Conservation (phyloP, 2,113 vertebrate genomes). For the Chitala chitala region DNA sequence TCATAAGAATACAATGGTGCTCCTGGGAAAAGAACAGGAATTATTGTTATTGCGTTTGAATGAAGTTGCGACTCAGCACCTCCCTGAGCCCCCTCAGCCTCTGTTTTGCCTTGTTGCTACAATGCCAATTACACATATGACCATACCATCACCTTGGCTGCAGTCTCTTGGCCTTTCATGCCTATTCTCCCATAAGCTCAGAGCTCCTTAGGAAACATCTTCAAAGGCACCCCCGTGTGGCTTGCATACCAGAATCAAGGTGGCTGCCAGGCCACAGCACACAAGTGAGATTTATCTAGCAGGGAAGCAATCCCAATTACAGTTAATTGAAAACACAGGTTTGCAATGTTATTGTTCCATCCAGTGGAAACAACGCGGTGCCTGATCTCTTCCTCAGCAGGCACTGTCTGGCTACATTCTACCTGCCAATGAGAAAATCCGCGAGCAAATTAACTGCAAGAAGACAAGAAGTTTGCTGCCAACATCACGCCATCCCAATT, state of each 20-base stretch:
- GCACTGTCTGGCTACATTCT: not conserved
- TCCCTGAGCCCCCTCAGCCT: not conserved
- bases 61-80: not conserved
- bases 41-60: not conserved
- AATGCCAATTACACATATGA: not conserved
- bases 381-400: slow-evolving; percentile 1
- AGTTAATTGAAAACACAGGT: slow-evolving; percentile 50
- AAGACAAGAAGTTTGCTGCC: not conserved
- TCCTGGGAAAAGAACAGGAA: slow-evolving; percentile 3
- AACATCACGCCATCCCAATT: not conserved
- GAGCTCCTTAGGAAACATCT: not conserved
- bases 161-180: not conserved
- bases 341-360: slow-evolving; percentile 13
- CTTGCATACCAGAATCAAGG: slow-evolving; percentile 12
- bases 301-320: slow-evolving; percentile 38
- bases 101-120: not conserved
- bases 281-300: slow-evolving; percentile 38
- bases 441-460: not conserved
- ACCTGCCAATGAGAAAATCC: slow-evolving; percentile 14
- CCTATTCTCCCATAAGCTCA: slow-evolving; percentile 2
- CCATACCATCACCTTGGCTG: not conserved
- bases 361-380: slow-evolving; percentile 9
- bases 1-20: not conserved
- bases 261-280: slow-evolving; percentile 29
- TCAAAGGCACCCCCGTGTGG: not conserved